Conservation (phyloP, 1,140 invertebrate species). For the Pemphigus obesinymphae region DNA sequence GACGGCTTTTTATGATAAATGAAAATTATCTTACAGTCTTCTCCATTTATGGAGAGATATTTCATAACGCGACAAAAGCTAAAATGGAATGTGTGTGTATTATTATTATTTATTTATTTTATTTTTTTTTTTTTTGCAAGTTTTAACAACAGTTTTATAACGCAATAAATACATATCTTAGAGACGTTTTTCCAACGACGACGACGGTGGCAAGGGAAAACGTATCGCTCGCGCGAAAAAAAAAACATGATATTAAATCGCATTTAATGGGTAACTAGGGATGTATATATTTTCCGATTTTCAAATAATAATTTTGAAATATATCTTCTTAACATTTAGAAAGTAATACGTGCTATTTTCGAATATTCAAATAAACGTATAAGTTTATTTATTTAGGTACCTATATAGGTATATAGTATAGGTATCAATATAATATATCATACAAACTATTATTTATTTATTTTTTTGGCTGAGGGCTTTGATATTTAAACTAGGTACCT, state of each 20-base stretch:
- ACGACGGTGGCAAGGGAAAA: neutral
- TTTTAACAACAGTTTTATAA: neutral
- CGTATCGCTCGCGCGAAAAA: no score
- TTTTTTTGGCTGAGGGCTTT: no score
- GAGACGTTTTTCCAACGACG: neutral
- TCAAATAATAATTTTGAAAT: constrained; percentile 7
- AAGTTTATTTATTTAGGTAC: neutral
- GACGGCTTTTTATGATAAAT: neutral
- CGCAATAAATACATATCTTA: neutral
- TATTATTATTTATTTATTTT: neutral
- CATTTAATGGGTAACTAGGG: constrained; percentile 4
- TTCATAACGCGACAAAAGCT: neutral
- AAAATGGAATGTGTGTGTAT: neutral
- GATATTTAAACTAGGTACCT: no score
- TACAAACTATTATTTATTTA: no score
- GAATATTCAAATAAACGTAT: neutral
- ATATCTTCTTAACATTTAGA: neutral
- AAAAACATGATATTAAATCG: neutral
- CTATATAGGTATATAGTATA: neutral
- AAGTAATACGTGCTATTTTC: neutral
- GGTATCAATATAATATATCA: neutral
- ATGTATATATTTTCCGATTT: constrained; percentile 8
- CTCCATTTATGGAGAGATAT: neutral
- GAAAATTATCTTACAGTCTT: neutral
- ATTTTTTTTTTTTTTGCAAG: no score